A percentile compares a stretch with the other conserved stretches of the same genome.
phyloP scores from a whole-genome alignment of 2,797 vertebrate species.

The Poecilia gillii region DNA sequence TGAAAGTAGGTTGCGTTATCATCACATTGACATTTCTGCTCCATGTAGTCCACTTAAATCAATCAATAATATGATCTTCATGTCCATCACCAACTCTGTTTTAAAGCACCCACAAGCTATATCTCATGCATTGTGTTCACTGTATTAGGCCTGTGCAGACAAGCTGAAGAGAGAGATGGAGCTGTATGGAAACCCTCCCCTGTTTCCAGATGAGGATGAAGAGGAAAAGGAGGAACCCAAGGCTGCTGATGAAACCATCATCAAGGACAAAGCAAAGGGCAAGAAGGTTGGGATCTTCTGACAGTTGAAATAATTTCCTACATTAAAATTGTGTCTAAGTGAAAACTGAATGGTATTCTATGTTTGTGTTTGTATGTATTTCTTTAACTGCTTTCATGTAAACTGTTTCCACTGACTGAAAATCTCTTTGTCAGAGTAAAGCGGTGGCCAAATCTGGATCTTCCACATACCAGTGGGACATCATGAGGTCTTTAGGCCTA shows the following conservation, averaged over 20 bases:
- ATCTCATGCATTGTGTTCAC: not conserved
- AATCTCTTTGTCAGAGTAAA: conserved; percentile 87
- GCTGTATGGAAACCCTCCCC: conserved; percentile 92
- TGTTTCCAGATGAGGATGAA: conserved; percentile 94
- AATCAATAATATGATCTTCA: not conserved
- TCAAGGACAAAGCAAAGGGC: conserved; percentile 96
- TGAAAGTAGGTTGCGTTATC: not conserved
- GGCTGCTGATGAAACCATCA: conserved; percentile 84
- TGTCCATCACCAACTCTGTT: not conserved
- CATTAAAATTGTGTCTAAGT: not conserved
- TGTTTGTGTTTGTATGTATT: not conserved
- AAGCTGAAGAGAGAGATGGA: conserved; percentile 98
- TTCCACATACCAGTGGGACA: conserved; percentile 93
- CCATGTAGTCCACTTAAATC: not conserved
- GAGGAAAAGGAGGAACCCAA: conserved; percentile 81
- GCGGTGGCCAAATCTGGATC: conserved; percentile 90
- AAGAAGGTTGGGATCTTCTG: conserved; percentile 86
- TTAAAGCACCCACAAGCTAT: not conserved
- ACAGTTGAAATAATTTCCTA: not conserved
- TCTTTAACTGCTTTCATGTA: not conserved
- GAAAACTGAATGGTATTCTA: not conserved
- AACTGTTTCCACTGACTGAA: not conserved
- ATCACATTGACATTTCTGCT: not conserved
- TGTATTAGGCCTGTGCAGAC: conserved; percentile 93
- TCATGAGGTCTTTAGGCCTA: conserved; percentile 94